phyloP scores from a whole-genome alignment of 1,140 invertebrate species.

The Mylabris phalerata region DNA sequence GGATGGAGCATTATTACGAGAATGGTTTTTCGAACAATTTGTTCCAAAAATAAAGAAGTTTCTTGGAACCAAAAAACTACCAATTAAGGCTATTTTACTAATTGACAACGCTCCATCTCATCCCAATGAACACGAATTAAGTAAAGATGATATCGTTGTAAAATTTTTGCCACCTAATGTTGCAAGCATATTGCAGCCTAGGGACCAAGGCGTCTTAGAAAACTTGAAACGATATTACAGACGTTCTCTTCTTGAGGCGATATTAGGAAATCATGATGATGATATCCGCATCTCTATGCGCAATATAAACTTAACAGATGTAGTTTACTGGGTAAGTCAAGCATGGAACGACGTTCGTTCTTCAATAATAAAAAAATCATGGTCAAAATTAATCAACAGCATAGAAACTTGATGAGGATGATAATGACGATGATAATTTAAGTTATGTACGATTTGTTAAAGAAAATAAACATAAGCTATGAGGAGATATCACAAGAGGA shows the following conservation, averaged over 20 bases:
- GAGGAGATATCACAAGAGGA: too few relatives aligned
- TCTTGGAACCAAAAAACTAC: neutral
- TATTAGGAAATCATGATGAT: neutral
- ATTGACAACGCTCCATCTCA: too few relatives aligned
- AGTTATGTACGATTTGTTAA: too few relatives aligned
- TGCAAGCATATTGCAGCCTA: conserved; percentile 42
- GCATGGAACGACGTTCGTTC: neutral
- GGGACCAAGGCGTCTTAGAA: conserved; percentile 35
- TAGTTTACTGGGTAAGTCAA: neutral
- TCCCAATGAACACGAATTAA: too few relatives aligned
- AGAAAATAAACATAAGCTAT: too few relatives aligned
- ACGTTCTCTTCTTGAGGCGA: neutral
- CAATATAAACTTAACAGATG: neutral
- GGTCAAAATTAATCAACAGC: neutral
- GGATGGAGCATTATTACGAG: conserved; percentile 7
- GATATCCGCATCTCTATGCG: neutral
- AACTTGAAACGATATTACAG: conserved; percentile 22
- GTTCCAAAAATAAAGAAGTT: conserved; percentile 25
- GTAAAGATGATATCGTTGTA: conserved; percentile 18
- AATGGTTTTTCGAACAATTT: conserved; percentile 18
- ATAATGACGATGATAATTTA: too few relatives aligned
- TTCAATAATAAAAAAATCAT: neutral
- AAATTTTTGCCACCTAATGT: conserved; percentile 44
- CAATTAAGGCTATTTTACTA: too few relatives aligned
- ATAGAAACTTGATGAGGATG: too few relatives aligned